phyloP scores from a whole-genome alignment of 2,888 invertebrate genomes.

The Ennomos fuscantarius region DNA sequence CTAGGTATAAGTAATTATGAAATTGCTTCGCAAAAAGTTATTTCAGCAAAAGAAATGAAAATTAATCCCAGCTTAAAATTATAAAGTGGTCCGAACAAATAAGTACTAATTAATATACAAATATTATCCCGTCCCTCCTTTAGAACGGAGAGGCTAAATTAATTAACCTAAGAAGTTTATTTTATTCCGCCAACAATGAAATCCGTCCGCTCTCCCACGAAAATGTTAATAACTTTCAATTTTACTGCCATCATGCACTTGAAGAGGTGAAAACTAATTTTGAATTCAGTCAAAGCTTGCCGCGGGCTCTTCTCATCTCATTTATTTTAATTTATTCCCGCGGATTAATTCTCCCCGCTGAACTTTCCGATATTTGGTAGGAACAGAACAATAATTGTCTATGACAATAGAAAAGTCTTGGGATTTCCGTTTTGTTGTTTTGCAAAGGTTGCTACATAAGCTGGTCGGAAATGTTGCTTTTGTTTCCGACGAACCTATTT shows the following conservation, averaged over 20 bases:
- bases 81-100: conserved; percentile 21
- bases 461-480: no score
- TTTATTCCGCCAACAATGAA: conserved; percentile 38
- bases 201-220: conserved; percentile 40
- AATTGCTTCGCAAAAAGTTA: no score
- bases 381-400: conserved; percentile 41
- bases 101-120: conserved; percentile 31
- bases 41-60: no score
- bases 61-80: conserved; percentile 6
- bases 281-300: conserved; percentile 74
- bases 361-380: conserved; percentile 57
- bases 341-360: conserved; percentile 73
- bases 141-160: conserved; percentile 34
- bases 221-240: conserved; percentile 72
- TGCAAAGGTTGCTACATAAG: no score
- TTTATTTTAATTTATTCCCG: conserved; percentile 82
- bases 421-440: neutral
- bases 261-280: conserved; percentile 77
- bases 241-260: conserved; percentile 81
- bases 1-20: no score
- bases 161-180: conserved; percentile 42
- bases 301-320: conserved; percentile 77
- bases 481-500: no score
- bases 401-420: conserved; percentile 23
- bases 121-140: conserved; percentile 27